phyloP scores from a whole-genome alignment of 2,113 vertebrate genomes.

The Tychaedon coryphoeus region DNA sequence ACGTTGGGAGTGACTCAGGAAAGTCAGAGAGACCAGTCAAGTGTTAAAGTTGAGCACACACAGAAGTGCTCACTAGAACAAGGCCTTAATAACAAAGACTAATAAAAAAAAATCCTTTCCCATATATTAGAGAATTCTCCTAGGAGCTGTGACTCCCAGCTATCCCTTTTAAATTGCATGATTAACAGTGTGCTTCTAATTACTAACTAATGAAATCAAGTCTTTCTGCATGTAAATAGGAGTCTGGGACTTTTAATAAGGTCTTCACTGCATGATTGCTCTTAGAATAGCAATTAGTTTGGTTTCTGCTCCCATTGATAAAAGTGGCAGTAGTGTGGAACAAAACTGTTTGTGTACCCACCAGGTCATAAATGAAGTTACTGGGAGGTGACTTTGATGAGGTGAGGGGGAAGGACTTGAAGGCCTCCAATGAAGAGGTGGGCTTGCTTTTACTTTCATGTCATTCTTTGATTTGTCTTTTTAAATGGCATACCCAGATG shows the following conservation, averaged over 20 bases:
- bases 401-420: not conserved
- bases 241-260: conserved; percentile 41
- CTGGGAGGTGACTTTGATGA: not conserved
- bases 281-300: conserved; percentile 24
- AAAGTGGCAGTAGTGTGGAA: not conserved
- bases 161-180: not conserved
- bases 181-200: conserved; percentile 42
- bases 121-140: not conserved
- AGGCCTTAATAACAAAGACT: not conserved
- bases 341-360: not conserved
- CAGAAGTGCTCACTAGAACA: not conserved
- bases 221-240: conserved; percentile 8
- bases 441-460: not conserved
- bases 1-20: not conserved
- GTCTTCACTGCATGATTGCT: not conserved
- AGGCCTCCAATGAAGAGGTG: not conserved
- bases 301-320: conserved; percentile 28
- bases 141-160: not conserved
- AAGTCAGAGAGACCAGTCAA: not conserved
- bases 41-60: not conserved
- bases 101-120: not conserved
- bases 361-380: not conserved
- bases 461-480: not conserved
- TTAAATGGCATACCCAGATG: not conserved
- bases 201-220: conserved; percentile 52